Percentiles rank a stretch among this genome's conserved stretches.
Conservation (phyloP, 2,888 invertebrate species). For the Emmelina monodactyla region DNA sequence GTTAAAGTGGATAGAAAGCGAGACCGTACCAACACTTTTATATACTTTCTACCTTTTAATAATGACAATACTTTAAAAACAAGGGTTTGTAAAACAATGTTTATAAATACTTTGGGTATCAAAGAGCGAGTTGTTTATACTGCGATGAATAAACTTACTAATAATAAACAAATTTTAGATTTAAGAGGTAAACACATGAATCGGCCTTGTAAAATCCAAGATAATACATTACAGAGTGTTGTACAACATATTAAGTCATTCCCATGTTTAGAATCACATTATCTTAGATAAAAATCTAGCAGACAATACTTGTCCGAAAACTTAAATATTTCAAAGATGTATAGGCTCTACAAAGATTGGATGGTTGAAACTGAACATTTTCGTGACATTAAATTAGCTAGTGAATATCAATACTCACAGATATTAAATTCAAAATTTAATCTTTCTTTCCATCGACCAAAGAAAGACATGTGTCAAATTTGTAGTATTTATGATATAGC, state of each 20-base stretch:
- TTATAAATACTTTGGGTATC: conserved; percentile 14
- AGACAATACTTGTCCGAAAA: conserved; percentile 4
- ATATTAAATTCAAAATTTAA: background rate
- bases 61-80: background rate
- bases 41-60: too few species aligned
- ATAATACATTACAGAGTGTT: background rate
- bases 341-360: conserved; percentile 9
- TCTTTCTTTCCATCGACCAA: conserved; percentile 6
- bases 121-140: conserved; percentile 12
- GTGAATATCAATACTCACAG: background rate
- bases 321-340: conserved; percentile 8
- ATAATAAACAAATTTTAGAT: background rate
- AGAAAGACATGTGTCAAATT: conserved; percentile 7
- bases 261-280: conserved; percentile 11
- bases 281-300: conserved; percentile 7
- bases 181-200: background rate
- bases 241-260: conserved; percentile 1
- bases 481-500: conserved; percentile 1
- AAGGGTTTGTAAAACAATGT: conserved; percentile 15
- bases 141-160: conserved; percentile 11
- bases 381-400: conserved; percentile 1
- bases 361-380: background rate
- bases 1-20: too few species aligned
- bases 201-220: background rate
- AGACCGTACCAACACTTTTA: too few species aligned